These are phyloP conservation scores for Aplocera efformata DNA, from an alignment of 2,888 invertebrate species.

Conservation along the genomic window DNA sequence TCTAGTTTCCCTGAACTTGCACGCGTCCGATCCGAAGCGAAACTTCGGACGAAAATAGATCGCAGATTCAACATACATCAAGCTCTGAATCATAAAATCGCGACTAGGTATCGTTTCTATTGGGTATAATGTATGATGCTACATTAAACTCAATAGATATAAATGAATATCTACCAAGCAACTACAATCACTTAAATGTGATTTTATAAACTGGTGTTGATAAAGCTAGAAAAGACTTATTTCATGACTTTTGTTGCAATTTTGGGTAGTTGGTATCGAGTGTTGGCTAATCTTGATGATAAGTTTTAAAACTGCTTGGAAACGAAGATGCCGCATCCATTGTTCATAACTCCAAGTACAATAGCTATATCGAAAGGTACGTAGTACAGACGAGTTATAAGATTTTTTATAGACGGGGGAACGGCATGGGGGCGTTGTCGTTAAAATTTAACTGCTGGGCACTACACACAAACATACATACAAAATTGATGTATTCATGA, in stretches of 20 bases:
- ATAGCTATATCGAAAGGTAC: slow-evolving; percentile 10
- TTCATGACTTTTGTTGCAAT: too few species aligned
- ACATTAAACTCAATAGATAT: too few species aligned
- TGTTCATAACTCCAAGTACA: slow-evolving; percentile 14
- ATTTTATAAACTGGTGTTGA: too few species aligned
- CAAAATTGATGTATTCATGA: slow-evolving; percentile 13
- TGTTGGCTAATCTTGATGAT: background rate
- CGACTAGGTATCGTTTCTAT: slow-evolving; percentile 17
- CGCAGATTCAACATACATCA: slow-evolving; percentile 42
- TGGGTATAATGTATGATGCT: background rate
- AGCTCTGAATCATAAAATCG: slow-evolving; percentile 38
- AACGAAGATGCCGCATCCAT: slow-evolving; percentile 32
- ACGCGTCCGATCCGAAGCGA: slow-evolving; percentile 45
- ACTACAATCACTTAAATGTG: too few species aligned
- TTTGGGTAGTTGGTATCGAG: too few species aligned
- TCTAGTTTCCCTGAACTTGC: slow-evolving; percentile 74
- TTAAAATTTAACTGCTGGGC: slow-evolving; percentile 51
- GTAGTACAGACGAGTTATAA: slow-evolving; percentile 25
- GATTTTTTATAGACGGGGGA: slow-evolving; percentile 43
- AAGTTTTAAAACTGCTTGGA: background rate
- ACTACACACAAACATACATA: slow-evolving; percentile 31
- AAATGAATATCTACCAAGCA: too few species aligned
- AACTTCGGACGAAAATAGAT: slow-evolving; percentile 49
- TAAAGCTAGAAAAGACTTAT: too few species aligned
- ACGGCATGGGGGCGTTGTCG: slow-evolving; percentile 39